These are phyloP conservation scores for Drosophila ficusphila DNA, from an alignment of 1,140 invertebrate genomes.

Conservation along the genomic window DNA sequence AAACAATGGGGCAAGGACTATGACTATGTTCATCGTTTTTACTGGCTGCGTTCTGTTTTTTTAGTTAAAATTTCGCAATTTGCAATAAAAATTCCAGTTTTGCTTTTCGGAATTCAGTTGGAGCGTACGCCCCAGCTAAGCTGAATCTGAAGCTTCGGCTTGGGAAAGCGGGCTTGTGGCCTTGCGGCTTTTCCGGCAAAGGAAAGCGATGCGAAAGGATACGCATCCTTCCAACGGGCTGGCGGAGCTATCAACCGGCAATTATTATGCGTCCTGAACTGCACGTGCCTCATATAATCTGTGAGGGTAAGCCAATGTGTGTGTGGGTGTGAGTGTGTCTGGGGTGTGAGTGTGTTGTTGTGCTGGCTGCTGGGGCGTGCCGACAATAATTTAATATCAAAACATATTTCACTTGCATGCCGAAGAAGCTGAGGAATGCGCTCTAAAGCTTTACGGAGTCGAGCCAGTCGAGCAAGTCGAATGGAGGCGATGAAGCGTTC, in stretches of 20 bases:
- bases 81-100: conserved; percentile 82
- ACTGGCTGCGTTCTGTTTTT: conserved; percentile 55
- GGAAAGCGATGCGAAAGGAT: conserved; percentile 47
- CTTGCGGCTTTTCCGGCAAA: conserved; percentile 42
- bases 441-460: conserved; percentile 42
- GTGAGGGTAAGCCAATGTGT: not conserved
- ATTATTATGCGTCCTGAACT: conserved; percentile 71
- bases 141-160: conserved; percentile 20
- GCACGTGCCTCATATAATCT: conserved; percentile 45
- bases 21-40: conserved; percentile 28
- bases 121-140: conserved; percentile 21
- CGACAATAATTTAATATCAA: conserved; percentile 82
- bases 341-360: conserved; percentile 2
- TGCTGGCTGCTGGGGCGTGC: conserved; percentile 42
- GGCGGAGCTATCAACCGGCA: conserved; percentile 63
- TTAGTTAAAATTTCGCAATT: conserved; percentile 80
- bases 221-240: conserved; percentile 36
- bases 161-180: conserved; percentile 35
- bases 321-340: not conserved
- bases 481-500: conserved; percentile 50
- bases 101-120: conserved; percentile 78
- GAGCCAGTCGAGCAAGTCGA: conserved; percentile 47
- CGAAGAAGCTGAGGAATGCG: conserved; percentile 72
- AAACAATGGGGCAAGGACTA: conserved; percentile 27
- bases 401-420: conserved; percentile 81